Evolutionary conservation across 2,113 vertebrate genomes (phyloP), one percentile per base, ranked within the genome.

Genomic region (Herpetotheres cachinnans): DNA sequence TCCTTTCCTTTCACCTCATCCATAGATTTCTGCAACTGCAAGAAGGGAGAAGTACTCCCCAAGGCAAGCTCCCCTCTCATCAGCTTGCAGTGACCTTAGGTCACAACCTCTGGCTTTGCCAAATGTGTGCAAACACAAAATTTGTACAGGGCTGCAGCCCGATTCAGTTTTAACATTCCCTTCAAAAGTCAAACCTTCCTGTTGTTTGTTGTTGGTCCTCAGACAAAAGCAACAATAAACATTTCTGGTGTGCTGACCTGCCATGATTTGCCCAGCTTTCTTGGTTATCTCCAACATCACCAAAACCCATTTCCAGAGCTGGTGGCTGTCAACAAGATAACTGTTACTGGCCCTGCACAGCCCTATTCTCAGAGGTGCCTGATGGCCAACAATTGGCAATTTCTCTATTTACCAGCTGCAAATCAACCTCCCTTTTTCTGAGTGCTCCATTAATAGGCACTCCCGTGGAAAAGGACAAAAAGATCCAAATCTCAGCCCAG

Each of bases 91-190:
- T n/a, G 63, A 86, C 65, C 94, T 84, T 38, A 61, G 65, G 77
- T 40, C 81, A 92, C 86, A 86, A 79, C 44, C 94, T 91, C 56
- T 92, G 80, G 19, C 89, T 82, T 86, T 91, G 69, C 81, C 86
- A 93, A 96, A 92, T 26, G 18, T 44, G 52, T 40, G 47, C 69
- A 91, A 82, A 82, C 78, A 89, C 56, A 44, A 44, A 25, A 49
- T 89, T 61, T 59, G 15, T 78, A 32, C 66, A 76, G 61, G 40
- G 36, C 69, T 81, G 76, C 44, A 67, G 30, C 36, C 24, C 89
- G 92, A 49, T 69, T 86, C 69, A 65, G 44, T n/a, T 89, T 95
- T 79, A 84, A 61, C 77, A 20, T 65, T 89, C 47, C 20, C 17
- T 84, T 86, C 89, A 72, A 54, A 92, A 92, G 34, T 49, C 92